A percentile compares a stretch with the other conserved stretches of the same genome.
Conservation (phyloP, 2,888 invertebrate species). For the Pasiphila rectangulata region DNA sequence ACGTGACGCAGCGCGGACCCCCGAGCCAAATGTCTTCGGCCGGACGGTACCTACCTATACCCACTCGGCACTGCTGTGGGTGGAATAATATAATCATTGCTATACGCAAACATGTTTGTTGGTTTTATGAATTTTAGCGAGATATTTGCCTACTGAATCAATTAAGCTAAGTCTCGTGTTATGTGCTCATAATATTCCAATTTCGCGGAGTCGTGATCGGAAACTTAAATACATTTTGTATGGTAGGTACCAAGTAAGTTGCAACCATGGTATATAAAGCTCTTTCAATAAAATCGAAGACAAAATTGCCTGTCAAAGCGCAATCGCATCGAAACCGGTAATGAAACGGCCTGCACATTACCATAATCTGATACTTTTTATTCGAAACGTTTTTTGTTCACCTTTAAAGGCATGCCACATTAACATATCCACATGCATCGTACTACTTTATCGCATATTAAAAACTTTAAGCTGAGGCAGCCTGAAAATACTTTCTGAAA, state of each 20-base stretch:
- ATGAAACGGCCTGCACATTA: constrained; percentile 43
- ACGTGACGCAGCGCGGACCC: constrained; percentile 56
- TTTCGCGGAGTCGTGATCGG: constrained; percentile 23
- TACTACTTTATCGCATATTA: constrained; percentile 1
- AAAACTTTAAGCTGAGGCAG: neutral
- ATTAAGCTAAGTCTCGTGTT: constrained; percentile 26
- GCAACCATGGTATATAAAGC: constrained; percentile 48
- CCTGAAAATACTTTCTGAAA: neutral
- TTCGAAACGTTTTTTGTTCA: constrained; percentile 29
- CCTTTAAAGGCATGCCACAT: constrained; percentile 23
- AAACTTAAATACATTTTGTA: constrained; percentile 29
- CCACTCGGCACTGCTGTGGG: constrained; percentile 13
- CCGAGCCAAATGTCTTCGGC: constrained; percentile 17
- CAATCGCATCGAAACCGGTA: constrained; percentile 48
- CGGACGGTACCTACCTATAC: constrained; percentile 19
- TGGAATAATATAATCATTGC: constrained; percentile 12
- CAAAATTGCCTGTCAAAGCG: constrained; percentile 45
- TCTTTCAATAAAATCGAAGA: constrained; percentile 54
- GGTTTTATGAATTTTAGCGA: constrained; percentile 18
- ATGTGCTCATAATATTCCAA: constrained; percentile 23
- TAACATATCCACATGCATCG: constrained; percentile 8
- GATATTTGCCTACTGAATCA: constrained; percentile 28
- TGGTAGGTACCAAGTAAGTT: constrained; percentile 32
- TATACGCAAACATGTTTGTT: constrained; percentile 28
- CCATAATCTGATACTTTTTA: constrained; percentile 37